Conservation (phyloP, 1,140 invertebrate species). For the Solenopsis invicta region DNA sequence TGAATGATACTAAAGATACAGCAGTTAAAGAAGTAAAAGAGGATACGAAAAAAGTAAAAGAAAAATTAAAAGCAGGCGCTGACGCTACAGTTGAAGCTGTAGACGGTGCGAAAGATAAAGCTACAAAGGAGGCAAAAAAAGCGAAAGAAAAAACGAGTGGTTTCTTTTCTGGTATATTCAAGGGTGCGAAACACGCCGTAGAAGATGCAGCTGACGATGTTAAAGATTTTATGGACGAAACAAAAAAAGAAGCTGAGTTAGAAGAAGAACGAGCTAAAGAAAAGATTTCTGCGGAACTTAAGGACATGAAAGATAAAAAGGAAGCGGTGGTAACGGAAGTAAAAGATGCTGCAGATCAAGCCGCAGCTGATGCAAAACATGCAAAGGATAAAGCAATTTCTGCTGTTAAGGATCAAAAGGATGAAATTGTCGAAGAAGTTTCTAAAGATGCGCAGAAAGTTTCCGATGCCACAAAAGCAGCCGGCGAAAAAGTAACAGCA, state of each 20-base stretch:
- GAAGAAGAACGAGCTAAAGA: conserved; percentile 64
- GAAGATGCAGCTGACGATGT: conserved; percentile 74
- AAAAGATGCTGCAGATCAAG: conserved; percentile 30
- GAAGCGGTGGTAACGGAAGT: neutral
- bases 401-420: conserved; percentile 42
- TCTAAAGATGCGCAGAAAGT: conserved; percentile 11
- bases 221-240: conserved; percentile 76
- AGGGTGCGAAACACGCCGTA: conserved; percentile 73
- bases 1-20: conserved; percentile 34
- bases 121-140: conserved; percentile 56
- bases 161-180: conserved; percentile 77
- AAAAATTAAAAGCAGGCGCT: conserved; percentile 23
- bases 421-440: conserved; percentile 38
- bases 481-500: conserved; percentile 28
- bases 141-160: conserved; percentile 47
- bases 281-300: conserved; percentile 22
- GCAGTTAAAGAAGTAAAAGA: conserved; percentile 50
- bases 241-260: conserved; percentile 68
- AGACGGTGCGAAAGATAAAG: conserved; percentile 75
- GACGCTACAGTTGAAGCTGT: conserved; percentile 66
- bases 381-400: conserved; percentile 57
- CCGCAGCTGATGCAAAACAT: conserved; percentile 12
- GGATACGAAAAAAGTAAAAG: conserved; percentile 28
- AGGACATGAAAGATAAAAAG: conserved; percentile 32
- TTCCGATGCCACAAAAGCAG: neutral